Conservation (phyloP, 2,113 vertebrate genomes). For the Euleptes europaea region DNA sequence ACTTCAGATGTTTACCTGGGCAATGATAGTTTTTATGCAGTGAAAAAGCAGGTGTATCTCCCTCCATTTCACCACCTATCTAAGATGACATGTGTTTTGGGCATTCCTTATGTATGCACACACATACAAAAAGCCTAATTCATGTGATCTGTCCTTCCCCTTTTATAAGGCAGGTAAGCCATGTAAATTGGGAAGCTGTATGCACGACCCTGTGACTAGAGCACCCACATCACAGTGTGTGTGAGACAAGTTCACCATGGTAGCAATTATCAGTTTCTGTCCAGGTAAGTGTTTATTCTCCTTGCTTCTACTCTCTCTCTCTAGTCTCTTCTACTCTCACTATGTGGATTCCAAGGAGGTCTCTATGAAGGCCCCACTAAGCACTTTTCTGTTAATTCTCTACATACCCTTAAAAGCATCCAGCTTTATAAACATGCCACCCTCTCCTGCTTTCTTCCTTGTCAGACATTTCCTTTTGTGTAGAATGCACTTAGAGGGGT, state of each 20-base stretch:
- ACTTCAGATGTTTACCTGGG: not conserved
- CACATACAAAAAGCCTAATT: not conserved
- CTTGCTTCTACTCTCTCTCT: not conserved
- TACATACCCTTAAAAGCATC: constrained; percentile 9
- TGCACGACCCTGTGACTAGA: not conserved
- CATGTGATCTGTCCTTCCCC: not conserved
- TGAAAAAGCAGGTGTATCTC: too few species aligned
- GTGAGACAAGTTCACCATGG: not conserved
- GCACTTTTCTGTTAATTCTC: constrained; percentile 52
- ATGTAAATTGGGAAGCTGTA: not conserved
- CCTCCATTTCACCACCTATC: not conserved
- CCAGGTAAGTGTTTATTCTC: not conserved
- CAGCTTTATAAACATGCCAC: not conserved
- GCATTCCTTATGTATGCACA: too few species aligned
- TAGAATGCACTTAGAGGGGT: constrained; percentile 18
- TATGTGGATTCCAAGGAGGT: not conserved
- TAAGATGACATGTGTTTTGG: not conserved
- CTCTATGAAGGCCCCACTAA: not conserved
- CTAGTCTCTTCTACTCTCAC: too few species aligned
- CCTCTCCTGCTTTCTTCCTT: constrained; percentile 30
- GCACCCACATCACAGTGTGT: not conserved
- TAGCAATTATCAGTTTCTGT: not conserved
- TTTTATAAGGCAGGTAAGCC: not conserved
- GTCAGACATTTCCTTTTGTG: constrained; percentile 30
- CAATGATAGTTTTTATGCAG: not conserved